These are phyloP conservation scores for Zaprionus capensis DNA, from an alignment of 1,140 invertebrate species.

Conservation along the genomic window DNA sequence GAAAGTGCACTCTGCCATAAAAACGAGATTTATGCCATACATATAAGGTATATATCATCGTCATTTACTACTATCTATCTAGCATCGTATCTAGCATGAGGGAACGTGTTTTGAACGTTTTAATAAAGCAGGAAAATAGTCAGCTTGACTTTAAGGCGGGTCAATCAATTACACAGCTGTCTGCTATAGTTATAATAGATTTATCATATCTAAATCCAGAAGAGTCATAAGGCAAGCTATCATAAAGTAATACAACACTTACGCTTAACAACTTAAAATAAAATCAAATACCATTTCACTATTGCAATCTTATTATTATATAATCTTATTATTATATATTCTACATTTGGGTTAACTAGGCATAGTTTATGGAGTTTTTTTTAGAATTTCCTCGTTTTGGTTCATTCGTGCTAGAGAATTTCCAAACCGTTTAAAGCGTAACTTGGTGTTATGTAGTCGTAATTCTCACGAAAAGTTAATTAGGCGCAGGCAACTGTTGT, in stretches of 20 bases:
- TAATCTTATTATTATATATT: neutral
- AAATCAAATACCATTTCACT: neutral
- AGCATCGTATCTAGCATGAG: too few species aligned
- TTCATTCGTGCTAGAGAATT: neutral
- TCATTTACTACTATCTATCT: neutral
- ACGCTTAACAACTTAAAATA: neutral
- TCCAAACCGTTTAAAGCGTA: neutral
- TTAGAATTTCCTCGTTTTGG: neutral
- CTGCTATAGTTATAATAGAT: neutral
- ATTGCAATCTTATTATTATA: neutral
- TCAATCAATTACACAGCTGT: neutral
- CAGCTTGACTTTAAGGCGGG: neutral
- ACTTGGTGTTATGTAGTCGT: neutral
- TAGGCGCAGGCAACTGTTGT: neutral
- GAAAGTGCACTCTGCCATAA: neutral
- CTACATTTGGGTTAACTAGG: neutral
- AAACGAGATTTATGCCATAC: neutral
- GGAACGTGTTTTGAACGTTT: neutral
- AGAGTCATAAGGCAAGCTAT: neutral
- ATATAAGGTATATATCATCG: neutral
- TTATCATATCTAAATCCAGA: neutral
- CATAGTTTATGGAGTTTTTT: neutral
- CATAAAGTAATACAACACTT: neutral
- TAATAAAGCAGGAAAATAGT: neutral
- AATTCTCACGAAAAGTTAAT: conserved; percentile 5